These are phyloP conservation scores for Atta texana DNA, from an alignment of 1,140 invertebrate genomes.

Conservation along the genomic window DNA sequence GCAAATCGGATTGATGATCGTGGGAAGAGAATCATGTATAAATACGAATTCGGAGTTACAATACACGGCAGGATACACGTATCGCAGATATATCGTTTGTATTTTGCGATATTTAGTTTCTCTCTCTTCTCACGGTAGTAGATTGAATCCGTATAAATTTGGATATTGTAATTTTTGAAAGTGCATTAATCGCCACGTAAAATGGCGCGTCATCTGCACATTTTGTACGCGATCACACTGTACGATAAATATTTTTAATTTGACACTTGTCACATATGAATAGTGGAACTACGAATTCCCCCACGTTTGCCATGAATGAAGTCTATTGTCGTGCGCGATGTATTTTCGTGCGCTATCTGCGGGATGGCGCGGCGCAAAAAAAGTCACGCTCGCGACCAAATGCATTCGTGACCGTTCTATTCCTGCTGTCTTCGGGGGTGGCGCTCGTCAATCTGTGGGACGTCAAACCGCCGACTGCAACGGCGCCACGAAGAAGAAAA, in stretches of 20 bases:
- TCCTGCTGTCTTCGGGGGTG: constrained; percentile 75
- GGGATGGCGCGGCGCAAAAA: constrained; percentile 49
- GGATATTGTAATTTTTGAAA: not conserved
- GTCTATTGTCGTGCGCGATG: constrained; percentile 48
- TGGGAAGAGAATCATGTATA: not conserved
- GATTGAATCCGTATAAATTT: constrained; percentile 12
- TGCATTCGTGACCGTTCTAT: constrained; percentile 77
- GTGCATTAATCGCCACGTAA: not conserved
- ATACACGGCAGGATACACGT: not conserved
- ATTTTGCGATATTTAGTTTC: constrained; percentile 27
- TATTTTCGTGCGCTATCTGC: constrained; percentile 59
- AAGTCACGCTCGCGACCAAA: constrained; percentile 73
- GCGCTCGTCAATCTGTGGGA: constrained; percentile 77
- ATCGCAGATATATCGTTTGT: not conserved
- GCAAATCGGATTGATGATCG: not conserved
- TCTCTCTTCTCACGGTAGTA: not conserved
- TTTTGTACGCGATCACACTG: not conserved
- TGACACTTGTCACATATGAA: not conserved
- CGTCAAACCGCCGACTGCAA: constrained; percentile 76
- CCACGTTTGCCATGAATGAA: constrained; percentile 30
- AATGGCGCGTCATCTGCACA: constrained; percentile 7
- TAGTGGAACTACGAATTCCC: not conserved
- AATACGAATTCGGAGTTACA: not conserved
- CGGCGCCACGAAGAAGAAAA: constrained; percentile 76
- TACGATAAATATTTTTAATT: constrained; percentile 31